Evolutionary conservation across 2,113 vertebrate genomes (phyloP), one percentile per base, ranked within the genome.

Genomic region (Odontesthes bonariensis): DNA sequence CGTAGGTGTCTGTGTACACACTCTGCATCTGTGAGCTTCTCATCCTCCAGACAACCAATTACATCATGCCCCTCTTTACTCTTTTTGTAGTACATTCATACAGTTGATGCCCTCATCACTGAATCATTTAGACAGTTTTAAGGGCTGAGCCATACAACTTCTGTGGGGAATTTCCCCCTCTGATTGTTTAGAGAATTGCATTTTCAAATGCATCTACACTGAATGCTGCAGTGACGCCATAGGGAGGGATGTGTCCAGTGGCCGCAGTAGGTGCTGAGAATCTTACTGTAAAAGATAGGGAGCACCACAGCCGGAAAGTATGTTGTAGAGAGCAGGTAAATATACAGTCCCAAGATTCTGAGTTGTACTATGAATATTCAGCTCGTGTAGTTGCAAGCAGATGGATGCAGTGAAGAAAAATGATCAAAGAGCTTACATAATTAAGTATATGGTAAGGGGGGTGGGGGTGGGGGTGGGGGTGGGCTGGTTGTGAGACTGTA

Each of bases 21-120:
- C 58, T 55, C 58, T 42, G 66, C 65, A 84, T 73, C 73, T 83
- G 69, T 76, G 69, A 73, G 63, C 32, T 77, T 85, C 55, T 69
- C 17, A 69, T 59, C 69, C 51, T 44, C 35, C 63, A 38, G 31
- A 67, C 58, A 52, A 67, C 58, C 31, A 64, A n/a, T 69, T 47
- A 69, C 65, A 49, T 79, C 62, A 57, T 54, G 32, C 61, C 66
- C 70, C n/a, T 44, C 38, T 58, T 71, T 31, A 67, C 51, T 61
- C 44, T 59, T 55, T n/a, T 46, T 51, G 32, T 33, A 22, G 52
- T 40, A 40, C 33, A n/a, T 51, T 61, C 17, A 35, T 20, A 65
- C 14, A 23, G 42, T 44, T 55, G 49, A 62, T 13, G 35, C 27
- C 49, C 35, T 75, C 27, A 9, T 62, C 13, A 19, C 27, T 55